Evolutionary conservation across 2,797 vertebrate species (phyloP).

Genomic region (Tadarida brasiliensis): DNA sequence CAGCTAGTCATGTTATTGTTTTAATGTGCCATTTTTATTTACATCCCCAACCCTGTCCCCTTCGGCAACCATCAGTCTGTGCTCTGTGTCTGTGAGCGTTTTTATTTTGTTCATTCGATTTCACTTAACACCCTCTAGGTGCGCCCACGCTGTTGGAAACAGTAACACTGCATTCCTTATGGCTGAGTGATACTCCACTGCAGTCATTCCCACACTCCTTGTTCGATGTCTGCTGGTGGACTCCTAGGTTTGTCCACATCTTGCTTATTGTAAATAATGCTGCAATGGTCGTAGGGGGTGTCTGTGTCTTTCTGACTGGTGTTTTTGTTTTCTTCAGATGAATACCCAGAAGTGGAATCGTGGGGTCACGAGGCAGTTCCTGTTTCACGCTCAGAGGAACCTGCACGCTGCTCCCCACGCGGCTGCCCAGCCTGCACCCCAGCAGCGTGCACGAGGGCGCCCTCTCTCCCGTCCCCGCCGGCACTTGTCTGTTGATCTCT

Average conservation of each 20-base stretch:
- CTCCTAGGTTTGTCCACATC: rapidly evolving
- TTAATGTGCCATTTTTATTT: neutral
- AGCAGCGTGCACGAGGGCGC: rapidly evolving
- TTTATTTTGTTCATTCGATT: neutral
- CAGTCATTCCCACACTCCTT: rapidly evolving
- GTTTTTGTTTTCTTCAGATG: neutral
- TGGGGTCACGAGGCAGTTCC: neutral
- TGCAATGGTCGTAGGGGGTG: neutral
- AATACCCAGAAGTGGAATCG: neutral
- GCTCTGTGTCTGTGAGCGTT: too few species aligned
- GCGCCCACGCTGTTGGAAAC: rapidly evolving
- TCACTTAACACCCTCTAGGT: neutral
- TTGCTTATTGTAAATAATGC: rapidly evolving
- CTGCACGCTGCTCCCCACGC: neutral
- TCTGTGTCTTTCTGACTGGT: rapidly evolving
- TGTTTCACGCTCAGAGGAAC: neutral
- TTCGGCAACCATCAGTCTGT: neutral
- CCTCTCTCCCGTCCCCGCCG: neutral
- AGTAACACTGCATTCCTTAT: rapidly evolving
- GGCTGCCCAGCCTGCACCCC: neutral
- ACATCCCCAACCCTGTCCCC: neutral
- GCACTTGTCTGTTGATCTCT: too few species aligned
- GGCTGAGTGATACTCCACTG: rapidly evolving
- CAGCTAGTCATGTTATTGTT: neutral
- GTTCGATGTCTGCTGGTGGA: rapidly evolving